Percentiles rank a stretch among this genome's conserved stretches.
Evolutionary conservation across 2,113 vertebrate genomes (phyloP).

Genomic region (Setophaga petechia): DNA sequence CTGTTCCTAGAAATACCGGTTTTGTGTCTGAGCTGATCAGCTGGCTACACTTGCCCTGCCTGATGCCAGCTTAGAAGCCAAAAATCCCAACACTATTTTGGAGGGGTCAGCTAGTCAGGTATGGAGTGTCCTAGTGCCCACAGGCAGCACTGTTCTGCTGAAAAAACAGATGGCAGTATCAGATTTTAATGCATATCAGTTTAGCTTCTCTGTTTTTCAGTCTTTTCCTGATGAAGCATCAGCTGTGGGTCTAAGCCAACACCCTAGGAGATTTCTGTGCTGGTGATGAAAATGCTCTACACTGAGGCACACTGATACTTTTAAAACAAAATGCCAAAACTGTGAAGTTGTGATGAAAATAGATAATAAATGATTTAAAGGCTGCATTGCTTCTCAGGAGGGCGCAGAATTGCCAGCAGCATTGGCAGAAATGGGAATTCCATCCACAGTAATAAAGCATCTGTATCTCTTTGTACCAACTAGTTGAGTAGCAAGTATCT

Average conservation of each 20-base stretch:
- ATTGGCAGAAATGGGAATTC: conserved; percentile 49
- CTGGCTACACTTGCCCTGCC: background rate
- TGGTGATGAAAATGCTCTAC: background rate
- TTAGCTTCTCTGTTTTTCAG: background rate
- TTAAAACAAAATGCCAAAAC: conserved; percentile 9
- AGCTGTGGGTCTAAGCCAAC: background rate
- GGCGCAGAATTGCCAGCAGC: background rate
- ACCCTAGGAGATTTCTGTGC: background rate
- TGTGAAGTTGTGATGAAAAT: conserved; percentile 35
- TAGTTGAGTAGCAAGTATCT: conserved; percentile 37
- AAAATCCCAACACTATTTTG: background rate
- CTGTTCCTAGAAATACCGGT: background rate
- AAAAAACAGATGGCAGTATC: background rate
- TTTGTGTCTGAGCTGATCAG: background rate
- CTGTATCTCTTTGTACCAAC: conserved; percentile 4
- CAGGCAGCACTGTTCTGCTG: background rate
- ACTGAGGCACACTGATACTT: background rate
- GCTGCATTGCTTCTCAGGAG: conserved; percentile 29
- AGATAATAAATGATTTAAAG: conserved; percentile 43
- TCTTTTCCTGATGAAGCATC: background rate
- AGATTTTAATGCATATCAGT: background rate
- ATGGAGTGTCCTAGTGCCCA: background rate
- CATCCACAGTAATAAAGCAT: conserved; percentile 34
- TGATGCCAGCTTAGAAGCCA: background rate
- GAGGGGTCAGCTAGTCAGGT: background rate